Evolutionary conservation across 1,140 invertebrate genomes (phyloP).

Genomic region (Mizuhopecten yessoensis): DNA sequence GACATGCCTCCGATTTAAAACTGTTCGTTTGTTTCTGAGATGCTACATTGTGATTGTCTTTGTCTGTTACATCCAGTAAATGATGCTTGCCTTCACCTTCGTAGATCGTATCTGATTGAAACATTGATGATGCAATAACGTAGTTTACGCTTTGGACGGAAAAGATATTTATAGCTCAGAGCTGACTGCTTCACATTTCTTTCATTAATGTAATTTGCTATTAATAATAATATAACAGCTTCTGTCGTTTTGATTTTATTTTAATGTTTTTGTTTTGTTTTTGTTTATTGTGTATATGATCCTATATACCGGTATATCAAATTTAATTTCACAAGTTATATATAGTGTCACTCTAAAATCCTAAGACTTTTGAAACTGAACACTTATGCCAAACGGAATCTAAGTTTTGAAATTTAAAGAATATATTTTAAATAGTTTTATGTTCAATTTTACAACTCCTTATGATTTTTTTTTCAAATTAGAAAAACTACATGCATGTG

Average conservation of each 20-base stretch:
- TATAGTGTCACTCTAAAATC: no score
- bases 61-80: neutral
- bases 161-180: neutral
- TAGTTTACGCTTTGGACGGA: neutral
- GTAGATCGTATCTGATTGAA: neutral
- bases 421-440: no score
- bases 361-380: no score
- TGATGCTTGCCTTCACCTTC: neutral
- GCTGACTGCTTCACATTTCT: neutral
- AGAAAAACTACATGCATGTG: no score
- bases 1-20: neutral
- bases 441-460: no score
- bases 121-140: neutral
- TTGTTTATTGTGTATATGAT: neutral
- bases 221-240: conserved; percentile 10
- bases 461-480: no score
- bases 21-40: neutral
- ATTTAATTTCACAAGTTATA: no score
- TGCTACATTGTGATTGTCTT: neutral
- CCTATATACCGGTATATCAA: neutral
- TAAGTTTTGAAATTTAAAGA: no score
- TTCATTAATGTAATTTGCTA: neutral
- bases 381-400: no score
- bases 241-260: neutral
- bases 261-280: neutral